These are phyloP conservation scores for Pomatostomus ruficeps DNA, from an alignment of 2,113 vertebrate species.

Conservation along the genomic window DNA sequence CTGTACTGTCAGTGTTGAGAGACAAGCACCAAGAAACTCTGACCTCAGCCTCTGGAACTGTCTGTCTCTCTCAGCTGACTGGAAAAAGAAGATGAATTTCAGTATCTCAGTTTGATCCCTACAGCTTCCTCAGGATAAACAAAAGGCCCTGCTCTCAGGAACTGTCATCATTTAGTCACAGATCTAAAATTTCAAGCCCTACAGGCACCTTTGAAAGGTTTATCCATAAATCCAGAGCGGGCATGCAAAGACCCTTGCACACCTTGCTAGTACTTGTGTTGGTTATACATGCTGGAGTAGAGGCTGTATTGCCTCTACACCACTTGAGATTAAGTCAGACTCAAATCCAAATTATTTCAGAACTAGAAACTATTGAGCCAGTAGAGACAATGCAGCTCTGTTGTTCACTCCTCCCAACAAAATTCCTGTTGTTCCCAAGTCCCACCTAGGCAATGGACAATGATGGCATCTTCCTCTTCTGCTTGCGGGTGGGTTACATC, in stretches of 20 bases:
- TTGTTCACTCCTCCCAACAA: not conserved
- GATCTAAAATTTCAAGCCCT: not conserved
- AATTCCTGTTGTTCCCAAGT: not conserved
- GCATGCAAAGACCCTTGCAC: not conserved
- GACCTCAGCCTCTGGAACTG: not conserved
- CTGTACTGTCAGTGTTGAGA: not conserved
- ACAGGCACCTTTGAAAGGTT: not conserved
- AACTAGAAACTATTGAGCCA: not conserved
- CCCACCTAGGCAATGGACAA: conserved; percentile 90
- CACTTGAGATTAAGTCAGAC: not conserved
- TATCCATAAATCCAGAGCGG: not conserved
- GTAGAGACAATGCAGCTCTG: not conserved
- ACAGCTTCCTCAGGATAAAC: not conserved
- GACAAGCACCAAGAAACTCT: not conserved
- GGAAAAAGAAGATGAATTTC: not conserved
- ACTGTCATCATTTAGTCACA: not conserved
- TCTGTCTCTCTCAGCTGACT: not conserved
- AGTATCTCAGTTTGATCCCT: not conserved
- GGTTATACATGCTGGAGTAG: not conserved
- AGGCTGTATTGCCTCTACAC: not conserved
- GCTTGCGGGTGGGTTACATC: conserved; percentile 88
- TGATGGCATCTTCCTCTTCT: conserved; percentile 77
- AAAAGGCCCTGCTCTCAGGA: not conserved
- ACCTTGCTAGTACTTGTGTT: not conserved
- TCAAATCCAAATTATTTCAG: not conserved